These are phyloP conservation scores for Hecatera dysodea DNA, from an alignment of 2,888 invertebrate genomes.

Conservation along the genomic window DNA sequence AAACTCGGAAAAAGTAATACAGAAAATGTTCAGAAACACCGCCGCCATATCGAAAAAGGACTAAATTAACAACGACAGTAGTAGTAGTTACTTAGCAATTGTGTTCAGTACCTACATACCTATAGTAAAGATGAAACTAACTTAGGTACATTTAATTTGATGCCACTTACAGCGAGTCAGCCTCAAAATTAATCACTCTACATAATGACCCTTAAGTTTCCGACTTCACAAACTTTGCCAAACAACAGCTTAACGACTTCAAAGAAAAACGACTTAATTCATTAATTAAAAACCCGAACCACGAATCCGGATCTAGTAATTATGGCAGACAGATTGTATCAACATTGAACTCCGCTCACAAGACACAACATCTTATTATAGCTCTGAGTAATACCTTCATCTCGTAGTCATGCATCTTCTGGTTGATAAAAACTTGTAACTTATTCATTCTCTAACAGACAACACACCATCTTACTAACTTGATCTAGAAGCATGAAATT, in stretches of 20 bases:
- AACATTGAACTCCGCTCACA: constrained; percentile 38
- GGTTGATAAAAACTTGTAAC: neutral
- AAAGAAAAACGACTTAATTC: constrained; percentile 37
- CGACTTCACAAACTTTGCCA: constrained; percentile 3
- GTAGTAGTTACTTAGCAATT: no score
- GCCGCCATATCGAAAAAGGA: no score
- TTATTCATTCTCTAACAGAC: neutral
- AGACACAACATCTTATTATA: constrained; percentile 21
- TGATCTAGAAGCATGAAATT: neutral
- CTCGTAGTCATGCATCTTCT: neutral
- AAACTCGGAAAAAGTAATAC: no score
- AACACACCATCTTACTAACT: neutral
- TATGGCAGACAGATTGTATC: constrained; percentile 55
- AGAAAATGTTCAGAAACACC: no score
- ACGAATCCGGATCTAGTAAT: constrained; percentile 54
- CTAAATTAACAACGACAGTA: no score
- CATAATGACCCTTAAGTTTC: constrained; percentile 2
- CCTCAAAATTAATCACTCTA: constrained; percentile 27
- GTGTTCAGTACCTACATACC: no score
- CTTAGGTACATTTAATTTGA: no score
- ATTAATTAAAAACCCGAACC: constrained; percentile 51
- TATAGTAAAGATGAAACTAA: no score
- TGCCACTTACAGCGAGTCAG: neutral
- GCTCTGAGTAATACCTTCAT: constrained; percentile 34
- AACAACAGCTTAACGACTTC: constrained; percentile 43